Evolutionary conservation across 2,888 invertebrate genomes (phyloP).

Genomic region (Tetramorium bicarinatum): DNA sequence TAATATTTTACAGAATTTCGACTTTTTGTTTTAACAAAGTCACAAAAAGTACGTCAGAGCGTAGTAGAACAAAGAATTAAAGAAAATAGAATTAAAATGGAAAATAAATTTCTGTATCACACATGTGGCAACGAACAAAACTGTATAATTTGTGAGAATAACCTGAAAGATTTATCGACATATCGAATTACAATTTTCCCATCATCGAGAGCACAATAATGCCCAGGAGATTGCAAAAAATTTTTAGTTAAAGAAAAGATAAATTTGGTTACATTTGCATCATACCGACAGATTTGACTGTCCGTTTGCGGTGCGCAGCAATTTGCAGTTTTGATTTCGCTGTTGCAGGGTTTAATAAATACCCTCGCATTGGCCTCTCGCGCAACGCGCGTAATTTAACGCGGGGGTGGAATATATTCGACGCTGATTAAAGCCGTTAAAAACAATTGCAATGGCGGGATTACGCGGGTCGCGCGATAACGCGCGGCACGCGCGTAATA

Average conservation of each 20-base stretch:
- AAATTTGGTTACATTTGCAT: background rate
- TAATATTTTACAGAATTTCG: conserved; percentile 32
- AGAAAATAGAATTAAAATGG: conserved; percentile 17
- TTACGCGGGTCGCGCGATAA: conserved; percentile 41
- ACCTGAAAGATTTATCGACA: background rate
- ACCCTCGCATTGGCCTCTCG: background rate
- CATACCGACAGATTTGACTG: conserved; percentile 1
- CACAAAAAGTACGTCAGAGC: background rate
- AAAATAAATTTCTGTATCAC: background rate
- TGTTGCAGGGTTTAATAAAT: conserved; percentile 31
- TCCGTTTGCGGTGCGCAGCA: conserved; percentile 2
- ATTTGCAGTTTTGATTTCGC: conserved; percentile 52
- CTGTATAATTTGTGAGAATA: background rate
- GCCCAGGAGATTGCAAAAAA: background rate
- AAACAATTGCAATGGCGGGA: conserved; percentile 53
- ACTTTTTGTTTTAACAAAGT: conserved; percentile 27
- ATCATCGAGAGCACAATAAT: background rate
- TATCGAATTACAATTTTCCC: background rate
- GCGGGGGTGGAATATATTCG: conserved; percentile 42
- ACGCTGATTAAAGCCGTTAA: conserved; percentile 56
- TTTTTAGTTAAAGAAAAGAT: background rate
- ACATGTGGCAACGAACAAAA: background rate
- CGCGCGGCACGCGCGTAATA: conserved; percentile 40
- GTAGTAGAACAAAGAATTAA: background rate
- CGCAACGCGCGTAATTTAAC: conserved; percentile 45